Base-by-base conservation (phyloP, 1,140 invertebrate species). In the Liolophura sinensis region DNA sequence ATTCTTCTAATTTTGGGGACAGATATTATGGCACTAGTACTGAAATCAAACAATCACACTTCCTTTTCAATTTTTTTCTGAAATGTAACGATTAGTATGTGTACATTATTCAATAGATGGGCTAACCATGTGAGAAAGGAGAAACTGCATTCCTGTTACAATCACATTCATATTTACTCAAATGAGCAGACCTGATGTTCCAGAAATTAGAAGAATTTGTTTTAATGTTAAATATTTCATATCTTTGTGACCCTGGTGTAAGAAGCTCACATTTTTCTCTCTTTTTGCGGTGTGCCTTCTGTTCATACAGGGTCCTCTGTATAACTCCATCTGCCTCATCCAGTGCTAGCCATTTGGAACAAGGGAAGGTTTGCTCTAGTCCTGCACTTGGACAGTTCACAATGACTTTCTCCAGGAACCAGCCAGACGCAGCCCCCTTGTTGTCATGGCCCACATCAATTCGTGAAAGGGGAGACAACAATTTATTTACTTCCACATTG, bases 381-480 rank as follows among this genome's bases (percentile, higher is more conserved):
- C 84, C 84, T 11, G 78, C 71, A 18, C 68, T 72, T 11, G 83
- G 78, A 66, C 82, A 84, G 31, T 73, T 78, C 18, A 84, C 76
- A 20, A 77, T 73, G 7, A 82, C 73, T 71, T 77, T 66, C 5
- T 85, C 83, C 57, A 84, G 70, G 67, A 74, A 81, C 84, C 84
- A 85, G 4, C 82, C 84, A 1, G 83, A 68, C 7, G 70, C 78
- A 1, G 67, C 51, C 0, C 84, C 84, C 40, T 60, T 75, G 67
- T 84, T 78, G 68, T 85, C 83, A 70, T 85, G 83, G 12, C 84
- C 83, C 18, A 85, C 72, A 27, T 83, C 82, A 47, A 85, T 68
- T 51, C 73, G 69, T 15, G 78, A 71, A 16, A 85, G 62, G 0
- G 84, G 84, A 69, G 81, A 84, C 24, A 85, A 24, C 72, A 76